These are phyloP conservation scores for Myathropa florea DNA, from an alignment of 2,888 invertebrate genomes.

Conservation along the genomic window DNA sequence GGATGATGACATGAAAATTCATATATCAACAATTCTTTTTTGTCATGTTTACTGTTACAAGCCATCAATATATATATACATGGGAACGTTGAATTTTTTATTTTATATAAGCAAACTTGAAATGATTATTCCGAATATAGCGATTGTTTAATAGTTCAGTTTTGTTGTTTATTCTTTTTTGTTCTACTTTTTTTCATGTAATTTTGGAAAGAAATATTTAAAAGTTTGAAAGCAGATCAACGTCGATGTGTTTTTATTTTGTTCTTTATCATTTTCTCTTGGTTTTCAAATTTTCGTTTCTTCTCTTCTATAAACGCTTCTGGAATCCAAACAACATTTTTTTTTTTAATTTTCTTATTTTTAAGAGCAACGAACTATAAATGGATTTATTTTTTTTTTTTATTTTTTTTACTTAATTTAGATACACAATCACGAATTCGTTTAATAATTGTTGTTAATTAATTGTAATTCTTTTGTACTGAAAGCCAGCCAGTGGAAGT, in stretches of 20 bases:
- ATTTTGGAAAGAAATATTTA: conserved; percentile 2
- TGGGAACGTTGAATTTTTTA: conserved; percentile 57
- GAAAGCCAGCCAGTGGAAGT: conserved; percentile 58
- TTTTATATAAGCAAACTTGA: conserved; percentile 10
- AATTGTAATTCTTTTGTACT: conserved; percentile 52
- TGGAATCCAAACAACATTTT: neutral
- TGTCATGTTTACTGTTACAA: conserved; percentile 65
- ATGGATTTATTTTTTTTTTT: conserved; percentile 4
- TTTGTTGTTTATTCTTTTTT: conserved; percentile 11
- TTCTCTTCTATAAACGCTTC: conserved; percentile 46
- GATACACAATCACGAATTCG: neutral
- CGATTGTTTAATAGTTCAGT: conserved; percentile 44
- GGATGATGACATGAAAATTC: conserved; percentile 50
- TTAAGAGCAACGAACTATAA: neutral
- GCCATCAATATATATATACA: conserved; percentile 35
- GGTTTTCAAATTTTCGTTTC: conserved; percentile 9
- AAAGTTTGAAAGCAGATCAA: conserved; percentile 54
- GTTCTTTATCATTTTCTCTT: neutral
- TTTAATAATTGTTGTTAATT: conserved; percentile 53
- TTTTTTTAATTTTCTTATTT: neutral
- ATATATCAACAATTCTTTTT: conserved; percentile 42
- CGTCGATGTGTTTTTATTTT: conserved; percentile 35
- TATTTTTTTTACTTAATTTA: neutral
- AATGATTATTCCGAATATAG: conserved; percentile 25
- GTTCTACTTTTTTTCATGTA: conserved; percentile 7